Conservation (phyloP, 2,888 invertebrate genomes). For the Plagodis pulveraria region DNA sequence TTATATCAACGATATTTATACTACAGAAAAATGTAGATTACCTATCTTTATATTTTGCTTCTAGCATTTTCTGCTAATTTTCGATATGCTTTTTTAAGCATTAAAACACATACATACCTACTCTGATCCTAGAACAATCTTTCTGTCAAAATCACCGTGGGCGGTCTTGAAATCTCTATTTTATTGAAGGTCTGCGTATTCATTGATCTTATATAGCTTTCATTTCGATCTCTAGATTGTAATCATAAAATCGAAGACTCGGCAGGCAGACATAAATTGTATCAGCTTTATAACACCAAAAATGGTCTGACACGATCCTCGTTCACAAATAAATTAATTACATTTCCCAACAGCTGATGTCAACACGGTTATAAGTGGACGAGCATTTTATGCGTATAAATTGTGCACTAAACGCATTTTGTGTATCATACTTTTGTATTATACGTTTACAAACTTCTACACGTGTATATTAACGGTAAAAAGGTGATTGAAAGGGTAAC, state of each 20-base stretch:
- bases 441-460: background rate
- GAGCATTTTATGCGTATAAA: slow-evolving; percentile 17
- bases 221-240: slow-evolving; percentile 52
- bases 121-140: slow-evolving; percentile 19
- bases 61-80: no score
- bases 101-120: no score
- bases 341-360: slow-evolving; percentile 23
- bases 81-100: no score
- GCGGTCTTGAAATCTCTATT: slow-evolving; percentile 60
- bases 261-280: slow-evolving; percentile 28
- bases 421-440: background rate
- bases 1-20: no score
- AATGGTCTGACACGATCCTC: slow-evolving; percentile 25
- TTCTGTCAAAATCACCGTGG: slow-evolving; percentile 48
- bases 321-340: slow-evolving; percentile 30
- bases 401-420: slow-evolving; percentile 2
- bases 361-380: slow-evolving; percentile 18
- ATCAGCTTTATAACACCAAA: slow-evolving; percentile 30
- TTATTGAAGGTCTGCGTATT: slow-evolving; percentile 51
- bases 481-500: background rate
- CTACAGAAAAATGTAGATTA: no score
- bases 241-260: slow-evolving; percentile 47
- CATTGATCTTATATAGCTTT: slow-evolving; percentile 51
- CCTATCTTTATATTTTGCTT: no score
- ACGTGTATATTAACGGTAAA: background rate